Evolutionary conservation across 2,113 vertebrate genomes (phyloP).

Genomic region (Mastomys natalensis): DNA sequence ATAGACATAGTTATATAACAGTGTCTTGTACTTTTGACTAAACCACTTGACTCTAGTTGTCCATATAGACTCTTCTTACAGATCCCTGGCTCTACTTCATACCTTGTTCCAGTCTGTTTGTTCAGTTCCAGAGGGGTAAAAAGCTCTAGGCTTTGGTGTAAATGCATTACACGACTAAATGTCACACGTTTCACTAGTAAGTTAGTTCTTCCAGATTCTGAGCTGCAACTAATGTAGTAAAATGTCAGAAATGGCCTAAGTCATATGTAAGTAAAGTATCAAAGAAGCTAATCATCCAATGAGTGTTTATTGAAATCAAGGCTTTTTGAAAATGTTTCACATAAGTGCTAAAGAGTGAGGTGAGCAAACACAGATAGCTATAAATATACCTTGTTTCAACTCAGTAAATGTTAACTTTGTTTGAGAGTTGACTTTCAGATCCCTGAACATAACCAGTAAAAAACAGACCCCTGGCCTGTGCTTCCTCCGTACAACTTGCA

Average conservation of each 20-base stretch:
- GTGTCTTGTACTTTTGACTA: not conserved
- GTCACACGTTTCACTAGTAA: not conserved
- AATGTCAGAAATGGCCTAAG: constrained; percentile 33
- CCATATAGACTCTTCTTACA: not conserved
- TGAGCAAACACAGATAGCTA: not conserved
- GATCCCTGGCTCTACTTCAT: not conserved
- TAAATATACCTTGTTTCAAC: not conserved
- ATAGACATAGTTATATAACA: not conserved
- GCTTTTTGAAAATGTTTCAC: constrained; percentile 38
- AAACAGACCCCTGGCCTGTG: not conserved
- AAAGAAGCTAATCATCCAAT: constrained; percentile 10
- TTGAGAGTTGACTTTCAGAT: not conserved
- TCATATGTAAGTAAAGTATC: constrained; percentile 18
- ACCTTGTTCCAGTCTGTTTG: not conserved
- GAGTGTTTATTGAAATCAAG: not conserved
- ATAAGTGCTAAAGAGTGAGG: constrained; percentile 34
- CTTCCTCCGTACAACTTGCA: not conserved
- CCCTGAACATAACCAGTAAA: not conserved
- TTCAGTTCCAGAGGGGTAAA: not conserved
- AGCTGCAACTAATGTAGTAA: constrained; percentile 22
- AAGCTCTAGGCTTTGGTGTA: not conserved
- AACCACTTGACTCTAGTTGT: not conserved
- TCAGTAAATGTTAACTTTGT: constrained; percentile 37
- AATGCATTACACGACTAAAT: constrained; percentile 44
- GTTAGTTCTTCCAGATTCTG: constrained; percentile 25